These are phyloP conservation scores for Ernsta delagoae DNA, from an alignment of 2,888 invertebrate species.

Conservation along the genomic window DNA sequence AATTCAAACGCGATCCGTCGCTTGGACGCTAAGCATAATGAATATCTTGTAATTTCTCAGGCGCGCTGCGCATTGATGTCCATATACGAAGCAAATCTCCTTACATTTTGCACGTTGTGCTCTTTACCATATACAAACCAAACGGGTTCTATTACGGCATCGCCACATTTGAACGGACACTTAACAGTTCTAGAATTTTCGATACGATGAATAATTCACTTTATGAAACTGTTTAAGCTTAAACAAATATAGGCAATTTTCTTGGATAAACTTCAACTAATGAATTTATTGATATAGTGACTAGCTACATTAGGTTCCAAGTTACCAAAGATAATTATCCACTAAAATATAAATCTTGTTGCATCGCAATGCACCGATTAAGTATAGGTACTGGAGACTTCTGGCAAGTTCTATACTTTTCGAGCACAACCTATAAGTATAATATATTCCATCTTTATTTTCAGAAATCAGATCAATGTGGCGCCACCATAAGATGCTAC, in stretches of 20 bases:
- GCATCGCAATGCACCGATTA: too few relatives aligned
- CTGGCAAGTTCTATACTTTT: too few relatives aligned
- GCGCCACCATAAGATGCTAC: slow-evolving; percentile 14
- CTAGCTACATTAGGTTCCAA: too few relatives aligned
- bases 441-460: too few relatives aligned
- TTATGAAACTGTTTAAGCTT: not conserved
- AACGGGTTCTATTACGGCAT: slow-evolving; percentile 21
- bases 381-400: too few relatives aligned
- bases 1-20: slow-evolving; percentile 27
- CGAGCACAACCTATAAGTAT: too few relatives aligned
- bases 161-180: slow-evolving; percentile 13
- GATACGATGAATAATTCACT: not conserved
- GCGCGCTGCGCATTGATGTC: slow-evolving; percentile 36
- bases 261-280: too few relatives aligned
- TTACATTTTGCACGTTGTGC: slow-evolving; percentile 33
- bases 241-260: too few relatives aligned
- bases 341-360: too few relatives aligned
- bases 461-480: slow-evolving; percentile 3
- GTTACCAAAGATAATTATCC: too few relatives aligned
- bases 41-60: slow-evolving; percentile 37
- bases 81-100: slow-evolving; percentile 33
- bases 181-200: not conserved
- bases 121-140: slow-evolving; percentile 35
- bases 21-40: slow-evolving; percentile 32
- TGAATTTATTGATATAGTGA: too few relatives aligned